Percentiles rank a stretch among this genome's conserved stretches.
These are phyloP conservation scores for Ditylenchus weischeri DNA, from an alignment of 2,888 invertebrate species.

Conservation along the genomic window DNA sequence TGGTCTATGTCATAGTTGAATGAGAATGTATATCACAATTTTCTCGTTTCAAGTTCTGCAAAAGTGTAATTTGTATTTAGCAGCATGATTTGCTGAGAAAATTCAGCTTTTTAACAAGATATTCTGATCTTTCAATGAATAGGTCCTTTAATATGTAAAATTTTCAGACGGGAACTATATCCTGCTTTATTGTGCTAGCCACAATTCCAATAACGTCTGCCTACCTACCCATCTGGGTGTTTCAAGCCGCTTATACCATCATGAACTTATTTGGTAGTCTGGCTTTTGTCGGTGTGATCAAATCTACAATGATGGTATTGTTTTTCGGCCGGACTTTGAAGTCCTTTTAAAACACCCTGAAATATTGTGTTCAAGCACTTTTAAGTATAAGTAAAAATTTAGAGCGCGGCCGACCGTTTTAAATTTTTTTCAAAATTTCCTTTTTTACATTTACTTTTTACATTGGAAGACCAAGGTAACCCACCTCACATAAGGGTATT, in stretches of 20 bases:
- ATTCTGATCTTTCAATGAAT: no score
- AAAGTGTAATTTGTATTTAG: no score
- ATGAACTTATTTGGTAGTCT: slow-evolving; percentile 2
- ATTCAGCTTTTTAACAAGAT: no score
- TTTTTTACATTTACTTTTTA: no score
- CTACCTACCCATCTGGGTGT: not conserved
- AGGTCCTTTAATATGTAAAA: no score
- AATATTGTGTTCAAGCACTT: not conserved
- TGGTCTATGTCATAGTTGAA: no score
- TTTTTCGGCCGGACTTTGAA: not conserved
- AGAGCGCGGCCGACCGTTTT: not conserved
- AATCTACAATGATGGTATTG: slow-evolving; percentile 1
- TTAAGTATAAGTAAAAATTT: no score
- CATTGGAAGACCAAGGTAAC: no score
- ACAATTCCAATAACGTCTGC: not conserved
- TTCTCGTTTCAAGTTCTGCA: no score
- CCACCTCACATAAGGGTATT: no score
- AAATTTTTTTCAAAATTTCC: slow-evolving; percentile 1
- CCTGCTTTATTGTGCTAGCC: not conserved
- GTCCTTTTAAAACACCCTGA: not conserved
- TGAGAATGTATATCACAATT: no score
- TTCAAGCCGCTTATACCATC: not conserved
- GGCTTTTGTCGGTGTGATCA: not conserved
- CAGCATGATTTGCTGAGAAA: no score
- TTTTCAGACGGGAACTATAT: not conserved